Evolutionary conservation across 2,888 invertebrate genomes (phyloP).

Genomic region (Chrysodeixis includens): DNA sequence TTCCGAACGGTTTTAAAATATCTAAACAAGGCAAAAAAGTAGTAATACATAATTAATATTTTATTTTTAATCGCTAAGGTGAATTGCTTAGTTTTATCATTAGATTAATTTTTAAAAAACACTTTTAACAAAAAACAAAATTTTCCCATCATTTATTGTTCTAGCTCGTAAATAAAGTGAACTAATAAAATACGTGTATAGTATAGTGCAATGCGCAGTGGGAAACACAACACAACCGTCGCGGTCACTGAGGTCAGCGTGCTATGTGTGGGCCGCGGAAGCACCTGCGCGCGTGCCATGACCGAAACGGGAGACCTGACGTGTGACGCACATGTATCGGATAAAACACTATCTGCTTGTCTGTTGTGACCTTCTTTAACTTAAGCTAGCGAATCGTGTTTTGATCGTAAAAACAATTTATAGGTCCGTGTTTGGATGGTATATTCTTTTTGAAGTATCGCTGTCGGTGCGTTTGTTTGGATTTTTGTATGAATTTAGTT

Average conservation of each 20-base stretch:
- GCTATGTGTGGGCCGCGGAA: slow-evolving; percentile 71
- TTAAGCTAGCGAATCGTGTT: not conserved
- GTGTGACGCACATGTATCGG: slow-evolving; percentile 17
- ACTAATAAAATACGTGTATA: slow-evolving; percentile 22
- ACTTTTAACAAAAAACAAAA: not conserved
- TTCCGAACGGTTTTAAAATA: not conserved
- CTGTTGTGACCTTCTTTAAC: not conserved
- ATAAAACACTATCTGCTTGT: not conserved
- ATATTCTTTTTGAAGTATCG: no score
- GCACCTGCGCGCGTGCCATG: slow-evolving; percentile 73
- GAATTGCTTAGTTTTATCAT: no score
- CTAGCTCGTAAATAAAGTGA: slow-evolving; percentile 16
- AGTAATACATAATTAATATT: not conserved
- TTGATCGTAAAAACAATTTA: not conserved
- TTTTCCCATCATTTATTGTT: not conserved
- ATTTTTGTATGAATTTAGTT: no score
- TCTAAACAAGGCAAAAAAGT: not conserved
- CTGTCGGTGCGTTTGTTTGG: no score
- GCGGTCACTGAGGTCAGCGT: slow-evolving; percentile 63
- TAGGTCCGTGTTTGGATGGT: not conserved
- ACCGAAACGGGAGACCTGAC: slow-evolving; percentile 51
- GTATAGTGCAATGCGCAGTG: slow-evolving; percentile 36
- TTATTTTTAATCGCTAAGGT: no score
- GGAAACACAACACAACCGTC: slow-evolving; percentile 58
- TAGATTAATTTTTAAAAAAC: no score